Evolutionary conservation across 2,797 vertebrate species (phyloP), one percentile per base, ranked within the genome.

Genomic region (Carapus acus): DNA sequence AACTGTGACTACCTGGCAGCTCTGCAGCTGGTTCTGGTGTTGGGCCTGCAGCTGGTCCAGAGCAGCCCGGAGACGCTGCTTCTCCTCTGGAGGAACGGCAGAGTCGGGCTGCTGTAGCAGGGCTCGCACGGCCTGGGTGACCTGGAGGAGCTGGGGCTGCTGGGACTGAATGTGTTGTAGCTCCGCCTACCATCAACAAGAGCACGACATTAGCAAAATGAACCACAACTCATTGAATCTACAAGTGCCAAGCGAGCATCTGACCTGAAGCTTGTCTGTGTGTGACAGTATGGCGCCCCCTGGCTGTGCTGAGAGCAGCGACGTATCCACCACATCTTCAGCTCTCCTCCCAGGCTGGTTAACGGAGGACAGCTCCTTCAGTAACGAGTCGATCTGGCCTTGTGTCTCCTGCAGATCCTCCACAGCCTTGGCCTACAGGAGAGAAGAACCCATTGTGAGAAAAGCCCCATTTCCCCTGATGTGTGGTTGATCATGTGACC

Each of bases 81-180:
- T 88, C 73, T 97, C 89, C 20, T 91, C 87, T 1, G 82, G 83
- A 0, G 87, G 74, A 41, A 98, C 87, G 2, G 85, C 83, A 13
- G 78, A 89, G 73, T 94, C 85, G 0, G 94, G 91, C 40, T 88
- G 91, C 3, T 92, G 92, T 81, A 98, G 81, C 31, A 99, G 90
- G 0, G 91, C 85, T 57, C 91, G 94, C 0, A 90, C 86, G 0
- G 92, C 85, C 73, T 97, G 94, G 0, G 89, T 84, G 47, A 93
- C 88, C 71, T 94, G 83, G 49, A 96, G 88, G 12, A 98, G 65
- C 8, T 92, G 88, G 22, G 93, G 89, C 76, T 99, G 96, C 65
- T 96, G 93, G 37, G 90, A 81, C 67, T 95, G 91, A 65, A 99
- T 90, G 79, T 92, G 91, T 83, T 91, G 89, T 46, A 96, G 89